phyloP scores from a whole-genome alignment of 2,113 vertebrate species.

The Illadopsis cleaveri region DNA sequence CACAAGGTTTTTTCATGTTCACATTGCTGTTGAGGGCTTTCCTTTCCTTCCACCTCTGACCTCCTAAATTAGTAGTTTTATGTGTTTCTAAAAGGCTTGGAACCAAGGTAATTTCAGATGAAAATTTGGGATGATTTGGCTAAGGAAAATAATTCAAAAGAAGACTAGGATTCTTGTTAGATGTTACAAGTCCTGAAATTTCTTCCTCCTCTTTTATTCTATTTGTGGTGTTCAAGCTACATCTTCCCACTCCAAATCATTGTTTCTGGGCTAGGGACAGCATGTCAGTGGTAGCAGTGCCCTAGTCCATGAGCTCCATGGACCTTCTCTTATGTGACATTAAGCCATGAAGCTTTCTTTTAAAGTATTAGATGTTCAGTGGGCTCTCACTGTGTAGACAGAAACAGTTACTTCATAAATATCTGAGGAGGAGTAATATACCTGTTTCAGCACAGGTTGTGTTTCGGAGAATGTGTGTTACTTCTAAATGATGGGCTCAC shows the following conservation, averaged over 20 bases:
- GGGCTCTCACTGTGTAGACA: neutral
- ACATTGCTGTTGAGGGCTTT: neutral
- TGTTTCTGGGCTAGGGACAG: neutral
- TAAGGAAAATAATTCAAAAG: neutral
- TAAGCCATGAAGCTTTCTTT: neutral
- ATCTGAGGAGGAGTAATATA: neutral
- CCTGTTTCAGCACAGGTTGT: neutral
- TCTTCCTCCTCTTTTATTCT: neutral
- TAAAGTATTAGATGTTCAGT: neutral
- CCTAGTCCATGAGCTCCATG: neutral
- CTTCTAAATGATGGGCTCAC: neutral
- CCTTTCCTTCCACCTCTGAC: neutral
- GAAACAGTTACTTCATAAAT: neutral
- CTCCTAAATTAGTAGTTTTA: neutral
- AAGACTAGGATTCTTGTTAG: neutral
- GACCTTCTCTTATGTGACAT: neutral
- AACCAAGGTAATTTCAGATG: neutral
- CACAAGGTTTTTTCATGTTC: fast-evolving
- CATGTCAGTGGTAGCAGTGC: neutral
- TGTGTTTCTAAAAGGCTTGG: neutral
- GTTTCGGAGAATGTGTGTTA: neutral
- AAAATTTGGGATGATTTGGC: neutral
- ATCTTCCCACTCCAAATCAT: neutral
- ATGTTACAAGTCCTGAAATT: neutral
- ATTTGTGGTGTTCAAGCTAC: neutral